phyloP scores from a whole-genome alignment of 1,140 invertebrate species.

The Schlechtendalia chinensis region DNA sequence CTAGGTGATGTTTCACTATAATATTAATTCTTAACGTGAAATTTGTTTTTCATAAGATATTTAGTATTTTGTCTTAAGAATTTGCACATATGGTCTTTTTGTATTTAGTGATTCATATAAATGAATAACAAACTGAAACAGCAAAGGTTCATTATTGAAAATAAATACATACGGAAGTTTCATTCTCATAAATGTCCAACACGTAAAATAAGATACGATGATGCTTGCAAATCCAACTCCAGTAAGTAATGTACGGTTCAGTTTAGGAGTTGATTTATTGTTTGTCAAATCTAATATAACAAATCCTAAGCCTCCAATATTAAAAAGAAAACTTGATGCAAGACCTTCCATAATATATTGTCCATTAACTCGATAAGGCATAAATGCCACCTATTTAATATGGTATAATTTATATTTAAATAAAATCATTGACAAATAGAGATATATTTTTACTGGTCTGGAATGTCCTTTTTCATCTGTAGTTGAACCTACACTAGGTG shows the following conservation, averaged over 20 bases:
- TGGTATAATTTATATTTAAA: background rate
- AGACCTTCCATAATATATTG: conserved; percentile 99
- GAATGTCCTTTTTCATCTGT: conserved; percentile 96
- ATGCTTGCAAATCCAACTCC: conserved; percentile 91
- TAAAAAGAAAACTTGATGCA: conserved; percentile 94
- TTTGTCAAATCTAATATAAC: conserved; percentile 94
- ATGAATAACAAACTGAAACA: too few species aligned
- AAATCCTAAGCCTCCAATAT: conserved; percentile 92
- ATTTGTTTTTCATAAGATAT: too few species aligned
- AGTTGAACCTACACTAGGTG: conserved; percentile 94
- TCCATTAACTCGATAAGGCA: conserved; percentile 97
- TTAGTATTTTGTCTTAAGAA: too few species aligned
- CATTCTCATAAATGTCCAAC: conserved; percentile 98
- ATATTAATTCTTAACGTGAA: too few species aligned
- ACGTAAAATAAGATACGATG: conserved; percentile 91
- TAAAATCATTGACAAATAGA: background rate
- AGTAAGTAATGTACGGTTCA: conserved; percentile 88
- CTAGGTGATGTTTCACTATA: too few species aligned
- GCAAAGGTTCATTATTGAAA: background rate
- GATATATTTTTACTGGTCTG: conserved; percentile 67
- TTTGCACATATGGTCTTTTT: too few species aligned
- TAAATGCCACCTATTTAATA: conserved; percentile 80
- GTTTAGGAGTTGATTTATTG: conserved; percentile 77
- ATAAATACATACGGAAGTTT: conserved; percentile 78
- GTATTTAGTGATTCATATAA: too few species aligned